Percentiles rank a stretch among this genome's conserved stretches.
Conservation (phyloP, 35 echinoderm and acorn worm species). For the Stichopus chloronotus region DNA sequence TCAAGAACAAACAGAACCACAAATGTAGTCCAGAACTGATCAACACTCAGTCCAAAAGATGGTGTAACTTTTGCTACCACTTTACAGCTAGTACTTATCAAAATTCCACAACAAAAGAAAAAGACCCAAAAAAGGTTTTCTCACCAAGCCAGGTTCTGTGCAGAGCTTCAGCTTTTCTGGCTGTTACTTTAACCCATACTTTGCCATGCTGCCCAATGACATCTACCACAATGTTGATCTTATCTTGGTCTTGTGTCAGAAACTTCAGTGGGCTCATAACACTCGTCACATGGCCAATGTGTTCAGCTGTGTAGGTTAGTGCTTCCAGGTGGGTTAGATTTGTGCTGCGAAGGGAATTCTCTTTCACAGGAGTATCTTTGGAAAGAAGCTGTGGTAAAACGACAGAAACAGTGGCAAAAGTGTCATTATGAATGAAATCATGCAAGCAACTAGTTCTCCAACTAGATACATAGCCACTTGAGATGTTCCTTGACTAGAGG, state of each 20-base stretch:
- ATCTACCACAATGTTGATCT: constrained; percentile 73
- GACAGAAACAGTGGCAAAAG: background rate
- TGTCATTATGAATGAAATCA: background rate
- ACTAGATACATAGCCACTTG: background rate
- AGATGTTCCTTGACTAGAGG: no score
- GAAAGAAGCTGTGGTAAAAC: constrained; percentile 59
- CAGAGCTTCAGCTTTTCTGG: constrained; percentile 86
- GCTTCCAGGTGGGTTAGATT: constrained; percentile 92
- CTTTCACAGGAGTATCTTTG: constrained; percentile 64
- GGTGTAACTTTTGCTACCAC: no score
- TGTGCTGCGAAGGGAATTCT: constrained; percentile 85
- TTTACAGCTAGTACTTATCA: background rate
- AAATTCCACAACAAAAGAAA: background rate
- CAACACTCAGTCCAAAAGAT: no score
- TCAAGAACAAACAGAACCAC: no score
- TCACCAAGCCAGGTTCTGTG: constrained; percentile 89
- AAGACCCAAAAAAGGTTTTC: background rate
- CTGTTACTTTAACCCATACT: constrained; percentile 92
- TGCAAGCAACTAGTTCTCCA: background rate
- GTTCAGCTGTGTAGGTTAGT: constrained; percentile 73
- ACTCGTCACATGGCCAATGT: constrained; percentile 71
- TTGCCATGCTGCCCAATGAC: constrained; percentile 76
- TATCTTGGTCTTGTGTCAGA: constrained; percentile 56
- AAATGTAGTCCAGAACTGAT: no score
- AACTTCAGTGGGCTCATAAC: constrained; percentile 74